Conservation (phyloP, 2,888 invertebrate species). For the Cabera pusaria region DNA sequence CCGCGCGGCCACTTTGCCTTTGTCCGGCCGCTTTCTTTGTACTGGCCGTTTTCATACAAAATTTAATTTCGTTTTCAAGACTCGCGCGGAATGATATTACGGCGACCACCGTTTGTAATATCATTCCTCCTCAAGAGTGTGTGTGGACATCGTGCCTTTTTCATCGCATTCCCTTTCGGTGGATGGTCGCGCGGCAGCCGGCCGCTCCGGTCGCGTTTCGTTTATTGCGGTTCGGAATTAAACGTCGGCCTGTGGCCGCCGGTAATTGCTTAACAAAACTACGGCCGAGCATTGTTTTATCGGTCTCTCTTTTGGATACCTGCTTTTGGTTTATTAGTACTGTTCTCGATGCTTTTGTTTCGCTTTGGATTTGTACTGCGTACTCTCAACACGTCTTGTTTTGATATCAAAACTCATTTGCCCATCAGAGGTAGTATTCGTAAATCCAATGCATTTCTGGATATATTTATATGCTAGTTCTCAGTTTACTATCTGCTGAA, state of each 20-base stretch:
- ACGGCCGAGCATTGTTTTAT: constrained; percentile 64
- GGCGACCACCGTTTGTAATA: constrained; percentile 72
- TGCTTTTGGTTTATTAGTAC: constrained; percentile 49
- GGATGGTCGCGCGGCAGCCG: constrained; percentile 52
- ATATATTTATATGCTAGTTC: too few species aligned
- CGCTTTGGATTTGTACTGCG: constrained; percentile 5
- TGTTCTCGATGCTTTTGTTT: constrained; percentile 34
- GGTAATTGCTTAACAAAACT: constrained; percentile 77
- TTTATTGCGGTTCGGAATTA: constrained; percentile 78
- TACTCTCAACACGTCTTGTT: too few species aligned
- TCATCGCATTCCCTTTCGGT: constrained; percentile 81
- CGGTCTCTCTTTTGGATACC: constrained; percentile 47
- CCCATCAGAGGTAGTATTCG: too few species aligned
- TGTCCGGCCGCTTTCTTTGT: constrained; percentile 80
- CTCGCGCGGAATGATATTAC: constrained; percentile 82
- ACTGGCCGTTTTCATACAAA: constrained; percentile 81
- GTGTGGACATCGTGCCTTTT: constrained; percentile 80
- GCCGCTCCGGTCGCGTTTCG: constrained; percentile 47
- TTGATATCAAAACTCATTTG: too few species aligned
- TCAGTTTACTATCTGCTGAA: too few species aligned
- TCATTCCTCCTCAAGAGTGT: constrained; percentile 79
- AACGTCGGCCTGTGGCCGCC: constrained; percentile 70
- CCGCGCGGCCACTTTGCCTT: constrained; percentile 72
- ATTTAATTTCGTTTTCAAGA: constrained; percentile 83
- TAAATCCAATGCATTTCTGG: too few species aligned